Base-by-base conservation (phyloP, 1,140 invertebrate species). In the Limonius californicus region DNA sequence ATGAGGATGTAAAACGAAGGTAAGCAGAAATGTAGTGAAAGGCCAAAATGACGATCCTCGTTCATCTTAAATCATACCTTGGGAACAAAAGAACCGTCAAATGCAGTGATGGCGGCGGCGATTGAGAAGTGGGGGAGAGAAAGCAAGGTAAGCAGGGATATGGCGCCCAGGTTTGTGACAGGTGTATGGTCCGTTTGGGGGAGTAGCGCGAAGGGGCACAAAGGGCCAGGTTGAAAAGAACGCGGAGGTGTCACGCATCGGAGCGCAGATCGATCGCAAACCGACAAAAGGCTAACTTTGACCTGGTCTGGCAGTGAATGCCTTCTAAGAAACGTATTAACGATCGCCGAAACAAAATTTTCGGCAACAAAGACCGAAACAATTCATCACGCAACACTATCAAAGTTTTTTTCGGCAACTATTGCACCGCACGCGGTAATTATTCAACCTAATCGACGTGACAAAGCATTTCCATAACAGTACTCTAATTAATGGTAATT, bases 211-310 rank as follows among this genome's bases (percentile, higher is more conserved):
- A 23, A 32, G 53, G 53, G 53, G 4, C 18, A 4, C 2, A 55
- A 32, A 55, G 53, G 53, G 27, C 53, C 53, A 55, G 27, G 53
- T 55, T 55, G 53, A 55, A 55, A 55, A 55, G 53, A 55, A 55
- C 27, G 53, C 53, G 53, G 27, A 55, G 53, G 53, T 55, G 53
- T 55, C 53, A 55, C 53, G 53, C 53, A 55, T 55, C 53, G 27
- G 20, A 32, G 53, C 53, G 27, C 27, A 23, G 53, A 55, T 55
- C 53, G 53, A 55, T 55, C 53, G 21, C 53, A 55, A 32, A 55
- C 21, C 20, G 27, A 55, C 53, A 32, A 55, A 55, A 32, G 53
- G 45, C 19, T 50, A 50, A 50, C 45, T 50, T 50, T 50, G 45
- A 19, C 45, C 45, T 50, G 45, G 16, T 50, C 20, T 50, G 35